phyloP scores from a whole-genome alignment of 1,140 invertebrate genomes.

The Vanessa atalanta region DNA sequence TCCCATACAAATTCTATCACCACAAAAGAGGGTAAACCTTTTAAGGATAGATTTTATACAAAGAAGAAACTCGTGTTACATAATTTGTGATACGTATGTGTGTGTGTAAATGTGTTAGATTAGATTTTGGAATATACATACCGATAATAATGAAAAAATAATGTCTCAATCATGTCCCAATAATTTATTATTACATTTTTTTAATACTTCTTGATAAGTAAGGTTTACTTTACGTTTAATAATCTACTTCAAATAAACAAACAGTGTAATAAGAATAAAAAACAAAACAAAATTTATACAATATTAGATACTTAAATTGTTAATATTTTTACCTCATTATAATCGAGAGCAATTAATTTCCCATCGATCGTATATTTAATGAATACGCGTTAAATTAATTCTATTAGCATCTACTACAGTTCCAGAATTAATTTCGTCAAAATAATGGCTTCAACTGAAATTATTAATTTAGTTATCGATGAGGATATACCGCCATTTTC shows the following conservation, averaged over 20 bases:
- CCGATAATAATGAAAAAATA: no score
- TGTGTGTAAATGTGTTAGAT: neutral
- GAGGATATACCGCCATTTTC: constrained; percentile 64
- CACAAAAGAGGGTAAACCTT: neutral
- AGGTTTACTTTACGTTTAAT: no score
- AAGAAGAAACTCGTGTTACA: neutral
- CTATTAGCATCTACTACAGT: neutral
- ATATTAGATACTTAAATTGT: no score
- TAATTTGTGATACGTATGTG: neutral
- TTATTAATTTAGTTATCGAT: constrained; percentile 67
- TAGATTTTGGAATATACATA: no score
- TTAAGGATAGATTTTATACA: neutral
- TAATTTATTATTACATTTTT: no score
- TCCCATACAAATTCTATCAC: neutral
- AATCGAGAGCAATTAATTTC: neutral
- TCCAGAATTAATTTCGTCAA: constrained; percentile 39
- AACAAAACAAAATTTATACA: no score
- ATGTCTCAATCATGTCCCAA: no score
- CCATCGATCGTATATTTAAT: neutral
- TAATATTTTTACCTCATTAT: no score
- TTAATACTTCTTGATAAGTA: no score
- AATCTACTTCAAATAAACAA: no score
- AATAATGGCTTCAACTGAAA: constrained; percentile 62
- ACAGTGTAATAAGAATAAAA: no score
- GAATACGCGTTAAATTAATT: neutral